Evolutionary conservation across 2,113 vertebrate species (phyloP).

Genomic region (Tetraodon nigroviridis): DNA sequence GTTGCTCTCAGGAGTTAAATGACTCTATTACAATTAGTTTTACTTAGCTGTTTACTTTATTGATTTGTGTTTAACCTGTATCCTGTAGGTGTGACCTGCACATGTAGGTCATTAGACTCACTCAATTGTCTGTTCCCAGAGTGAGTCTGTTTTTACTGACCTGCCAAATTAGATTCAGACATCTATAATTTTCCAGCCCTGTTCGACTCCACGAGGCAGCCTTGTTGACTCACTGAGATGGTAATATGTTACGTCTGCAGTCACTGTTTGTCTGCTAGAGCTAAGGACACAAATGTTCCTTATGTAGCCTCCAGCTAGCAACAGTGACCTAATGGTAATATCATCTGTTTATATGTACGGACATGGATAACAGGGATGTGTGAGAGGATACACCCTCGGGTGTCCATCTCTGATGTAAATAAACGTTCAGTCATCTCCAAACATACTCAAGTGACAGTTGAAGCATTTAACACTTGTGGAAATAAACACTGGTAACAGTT

Average conservation of each 20-base stretch:
- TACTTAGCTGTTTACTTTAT: too few relatives aligned
- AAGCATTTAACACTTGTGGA: too few relatives aligned
- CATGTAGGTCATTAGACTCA: too few relatives aligned
- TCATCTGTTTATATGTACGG: conserved; percentile 9
- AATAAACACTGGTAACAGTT: background rate
- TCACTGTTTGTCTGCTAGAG: conserved; percentile 19
- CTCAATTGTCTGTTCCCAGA: too few relatives aligned
- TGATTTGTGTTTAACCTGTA: too few relatives aligned
- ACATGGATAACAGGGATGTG: conserved; percentile 13
- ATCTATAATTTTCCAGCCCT: background rate
- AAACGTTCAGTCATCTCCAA: too few relatives aligned
- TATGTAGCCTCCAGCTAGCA: conserved; percentile 21
- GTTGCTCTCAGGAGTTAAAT: too few relatives aligned
- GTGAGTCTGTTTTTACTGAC: background rate
- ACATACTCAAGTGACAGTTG: too few relatives aligned
- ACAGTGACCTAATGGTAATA: conserved; percentile 37
- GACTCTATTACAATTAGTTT: too few relatives aligned
- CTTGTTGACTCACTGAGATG: conserved; percentile 4
- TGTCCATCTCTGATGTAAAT: too few relatives aligned
- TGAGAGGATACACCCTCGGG: too few relatives aligned
- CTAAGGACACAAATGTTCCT: conserved; percentile 29
- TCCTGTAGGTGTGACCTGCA: too few relatives aligned
- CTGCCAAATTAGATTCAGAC: conserved; percentile 21
- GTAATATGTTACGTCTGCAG: conserved; percentile 37
- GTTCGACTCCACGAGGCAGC: conserved; percentile 21